Evolutionary conservation across 2,888 invertebrate species (phyloP).

Genomic region (Euzophera pinguis): DNA sequence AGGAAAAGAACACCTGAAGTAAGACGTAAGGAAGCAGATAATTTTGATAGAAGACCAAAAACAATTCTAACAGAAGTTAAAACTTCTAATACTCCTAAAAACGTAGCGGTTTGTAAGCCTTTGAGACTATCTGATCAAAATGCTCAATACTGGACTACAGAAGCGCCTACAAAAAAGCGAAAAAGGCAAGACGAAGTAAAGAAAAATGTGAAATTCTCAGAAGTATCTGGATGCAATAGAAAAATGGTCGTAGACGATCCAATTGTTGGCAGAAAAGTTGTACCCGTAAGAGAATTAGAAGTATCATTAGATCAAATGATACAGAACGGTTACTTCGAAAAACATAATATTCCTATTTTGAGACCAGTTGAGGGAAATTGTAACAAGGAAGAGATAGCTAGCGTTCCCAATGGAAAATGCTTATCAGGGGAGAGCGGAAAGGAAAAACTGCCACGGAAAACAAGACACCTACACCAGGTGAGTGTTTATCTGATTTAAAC

Average conservation of each 20-base stretch:
- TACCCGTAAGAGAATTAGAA: constrained; percentile 70
- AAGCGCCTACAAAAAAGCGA: constrained; percentile 48
- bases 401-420: constrained; percentile 64
- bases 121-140: constrained; percentile 59
- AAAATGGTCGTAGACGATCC: constrained; percentile 73
- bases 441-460: constrained; percentile 43
- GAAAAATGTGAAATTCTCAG: constrained; percentile 75
- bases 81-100: constrained; percentile 38
- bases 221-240: constrained; percentile 69
- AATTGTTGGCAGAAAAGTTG: constrained; percentile 61
- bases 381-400: constrained; percentile 43
- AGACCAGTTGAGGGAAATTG: constrained; percentile 39
- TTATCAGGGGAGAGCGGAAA: constrained; percentile 44
- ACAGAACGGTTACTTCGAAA: constrained; percentile 73
- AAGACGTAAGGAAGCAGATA: constrained; percentile 24
- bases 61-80: constrained; percentile 22
- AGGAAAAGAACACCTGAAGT: constrained; percentile 31
- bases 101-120: constrained; percentile 69
- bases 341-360: constrained; percentile 68
- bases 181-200: constrained; percentile 62
- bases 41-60: constrained; percentile 19
- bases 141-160: constrained; percentile 68
- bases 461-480: constrained; percentile 69
- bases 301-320: constrained; percentile 75
- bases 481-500: constrained; percentile 22